Base-by-base conservation (phyloP, 2,797 vertebrate species). In the Chaetodon trifasciatus region DNA sequence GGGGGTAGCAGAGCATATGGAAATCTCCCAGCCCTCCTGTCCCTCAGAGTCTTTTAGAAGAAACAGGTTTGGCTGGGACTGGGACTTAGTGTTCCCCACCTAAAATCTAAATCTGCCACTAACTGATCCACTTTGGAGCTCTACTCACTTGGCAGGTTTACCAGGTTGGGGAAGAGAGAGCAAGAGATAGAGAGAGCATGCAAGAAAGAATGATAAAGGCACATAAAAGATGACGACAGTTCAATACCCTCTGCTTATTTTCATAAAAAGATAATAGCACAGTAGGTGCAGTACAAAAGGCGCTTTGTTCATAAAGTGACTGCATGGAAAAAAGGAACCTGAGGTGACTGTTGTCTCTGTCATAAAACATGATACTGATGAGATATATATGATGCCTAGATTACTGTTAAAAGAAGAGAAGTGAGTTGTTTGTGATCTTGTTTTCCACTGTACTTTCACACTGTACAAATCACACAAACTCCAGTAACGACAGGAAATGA, bases 251-350 rank as follows among this genome's bases (percentile, higher is more conserved):
- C 71, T 81, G 88, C 90, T 90, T 91, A 91, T 90, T 91, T 93
- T 93, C 90, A 91, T 90, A 88, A 91, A 92, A 85, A 86, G 84
- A 94, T 92, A 91, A 93, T 86, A 71, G 87, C 70, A 63, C 68
- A 42, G 85, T 73, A 78, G 82, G 81, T 35, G 76, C 74, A 50
- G 79, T 69, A 93, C 91, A 93, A 93, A 91, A 89, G 87, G 66
- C 76, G 55, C 90, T 85, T 90, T 92, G 90, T 91, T 93, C 85
- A 78, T 83, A 80, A 88, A 87, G 86, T 79, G 89, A 81, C 76
- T 79, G 74, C 78, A 86, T 80, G 83, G 82, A 82, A 91, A 92
- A 91, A 90, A 86, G 86, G 87, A 87, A 91, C 74, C 78, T 78
- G 42, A 40, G 21, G 72, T 83, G 82, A 84, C 76, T 74, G 79